These are phyloP conservation scores for Erpornis zantholeuca DNA, from an alignment of 2,113 vertebrate genomes.

Conservation along the genomic window DNA sequence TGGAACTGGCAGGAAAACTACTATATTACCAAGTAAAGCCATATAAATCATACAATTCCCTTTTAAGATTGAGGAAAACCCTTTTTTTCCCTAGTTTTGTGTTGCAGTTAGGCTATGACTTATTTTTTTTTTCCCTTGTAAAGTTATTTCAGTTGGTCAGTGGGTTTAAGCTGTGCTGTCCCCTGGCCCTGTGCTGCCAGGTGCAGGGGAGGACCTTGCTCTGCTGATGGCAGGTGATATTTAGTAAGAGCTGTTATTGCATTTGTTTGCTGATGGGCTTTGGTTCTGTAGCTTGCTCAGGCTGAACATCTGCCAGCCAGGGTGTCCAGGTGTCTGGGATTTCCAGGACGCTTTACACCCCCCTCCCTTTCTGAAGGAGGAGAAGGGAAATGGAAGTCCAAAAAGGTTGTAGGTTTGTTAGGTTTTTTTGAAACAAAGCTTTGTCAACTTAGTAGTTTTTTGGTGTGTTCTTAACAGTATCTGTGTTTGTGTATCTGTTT, in stretches of 20 bases:
- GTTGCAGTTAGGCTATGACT: background rate
- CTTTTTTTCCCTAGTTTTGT: background rate
- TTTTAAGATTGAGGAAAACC: background rate
- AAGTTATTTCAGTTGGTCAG: background rate
- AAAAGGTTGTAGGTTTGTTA: background rate
- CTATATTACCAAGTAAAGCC: background rate
- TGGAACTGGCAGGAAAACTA: background rate
- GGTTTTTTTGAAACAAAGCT: background rate
- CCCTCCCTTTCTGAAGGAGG: background rate
- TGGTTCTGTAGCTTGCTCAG: background rate
- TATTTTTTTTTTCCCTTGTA: background rate
- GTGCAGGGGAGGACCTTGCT: background rate
- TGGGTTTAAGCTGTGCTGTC: background rate
- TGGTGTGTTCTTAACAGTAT: background rate
- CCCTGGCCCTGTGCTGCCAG: background rate
- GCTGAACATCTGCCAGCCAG: background rate
- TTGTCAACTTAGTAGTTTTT: background rate
- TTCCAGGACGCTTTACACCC: background rate
- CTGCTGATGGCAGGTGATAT: background rate
- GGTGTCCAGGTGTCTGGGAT: background rate
- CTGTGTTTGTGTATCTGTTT: background rate
- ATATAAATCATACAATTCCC: background rate
- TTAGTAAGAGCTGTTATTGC: background rate
- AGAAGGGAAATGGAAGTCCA: background rate
- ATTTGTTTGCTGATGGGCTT: background rate